Base-by-base conservation (phyloP, 2,113 vertebrate species). In the Vulpes ferrilata region DNA sequence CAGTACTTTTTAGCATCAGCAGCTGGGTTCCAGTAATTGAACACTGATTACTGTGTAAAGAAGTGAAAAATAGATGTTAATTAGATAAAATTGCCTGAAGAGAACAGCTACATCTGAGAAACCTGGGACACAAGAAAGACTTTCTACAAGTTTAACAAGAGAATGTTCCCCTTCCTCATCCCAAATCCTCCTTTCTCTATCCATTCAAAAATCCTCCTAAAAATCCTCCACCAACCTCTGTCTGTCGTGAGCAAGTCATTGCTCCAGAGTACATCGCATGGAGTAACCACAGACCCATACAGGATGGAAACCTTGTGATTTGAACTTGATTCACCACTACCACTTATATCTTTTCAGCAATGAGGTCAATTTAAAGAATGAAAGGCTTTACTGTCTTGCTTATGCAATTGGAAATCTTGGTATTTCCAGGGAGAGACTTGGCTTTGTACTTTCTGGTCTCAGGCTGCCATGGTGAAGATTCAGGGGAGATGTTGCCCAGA, bases 21-120 rank as follows among this genome's bases (percentile, higher is more conserved):
- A 96, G 84, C 95, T 98, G 92, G 88, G 84, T 96, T 97, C 92
- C 0, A 2, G 96, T 92, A 98, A 96, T 86, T 96, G 87, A 97
- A 97, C 55, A 32, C 80, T 98, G 94, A 98, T 98, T 97, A 78
- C 69, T 95, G 79, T 82, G 83, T 95, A 97, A 97, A 95, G 60
- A 76, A 90, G 84, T 88, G 95, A 96, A 94, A 97, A 96, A 96
- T 90, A 78, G 84, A 95, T 95, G 87, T 88, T 96, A 97, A 97
- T 97, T 97, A 97, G 96, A 96, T 98, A 93, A 96, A 95, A 97
- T 97, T 96, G 57, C 93, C 69, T 96, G 88, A 95, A 62, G 88
- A 94, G 93, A 97, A 97, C 12, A 94, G 88, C 69, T 96, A 88
- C 2, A 1, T 94, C 95, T 95, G 91, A 15, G 81, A 95, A 97